Percentiles rank a stretch among this genome's conserved stretches.
phyloP scores from a whole-genome alignment of 2,888 invertebrate genomes.

The Stenodema calcarata region DNA sequence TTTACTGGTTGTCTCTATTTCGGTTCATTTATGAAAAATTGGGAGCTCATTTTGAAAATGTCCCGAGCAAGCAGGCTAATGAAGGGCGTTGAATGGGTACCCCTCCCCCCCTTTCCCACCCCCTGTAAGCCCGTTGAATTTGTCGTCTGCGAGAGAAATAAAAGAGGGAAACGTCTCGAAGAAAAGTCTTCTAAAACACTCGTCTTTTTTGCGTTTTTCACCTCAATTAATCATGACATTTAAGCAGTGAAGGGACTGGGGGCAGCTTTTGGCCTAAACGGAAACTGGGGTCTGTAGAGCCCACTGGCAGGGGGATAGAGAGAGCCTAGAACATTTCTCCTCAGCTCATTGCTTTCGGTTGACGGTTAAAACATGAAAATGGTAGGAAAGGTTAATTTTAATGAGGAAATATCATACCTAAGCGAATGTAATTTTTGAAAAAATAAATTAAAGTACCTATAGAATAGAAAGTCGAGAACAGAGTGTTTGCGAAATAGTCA shows the following conservation, averaged over 20 bases:
- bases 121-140: background rate
- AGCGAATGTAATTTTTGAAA: no score
- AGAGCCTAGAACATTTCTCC: background rate
- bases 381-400: background rate
- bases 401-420: no score
- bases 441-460: no score
- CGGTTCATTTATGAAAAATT: background rate
- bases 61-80: background rate
- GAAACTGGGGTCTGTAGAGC: background rate
- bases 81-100: background rate
- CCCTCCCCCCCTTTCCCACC: background rate
- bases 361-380: background rate
- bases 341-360: background rate
- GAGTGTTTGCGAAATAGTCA: no score
- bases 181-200: background rate
- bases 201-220: background rate
- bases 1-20: background rate
- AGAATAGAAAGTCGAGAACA: no score
- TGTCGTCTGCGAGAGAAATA: background rate
- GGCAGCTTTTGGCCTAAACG: background rate
- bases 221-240: background rate
- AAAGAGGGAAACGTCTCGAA: background rate
- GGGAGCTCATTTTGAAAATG: background rate
- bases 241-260: background rate
- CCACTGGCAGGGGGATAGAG: background rate